A percentile compares a stretch with the other conserved stretches of the same genome.
phyloP scores from a whole-genome alignment of 2,797 vertebrate genomes.

The Oryzias dopingdopingensis region DNA sequence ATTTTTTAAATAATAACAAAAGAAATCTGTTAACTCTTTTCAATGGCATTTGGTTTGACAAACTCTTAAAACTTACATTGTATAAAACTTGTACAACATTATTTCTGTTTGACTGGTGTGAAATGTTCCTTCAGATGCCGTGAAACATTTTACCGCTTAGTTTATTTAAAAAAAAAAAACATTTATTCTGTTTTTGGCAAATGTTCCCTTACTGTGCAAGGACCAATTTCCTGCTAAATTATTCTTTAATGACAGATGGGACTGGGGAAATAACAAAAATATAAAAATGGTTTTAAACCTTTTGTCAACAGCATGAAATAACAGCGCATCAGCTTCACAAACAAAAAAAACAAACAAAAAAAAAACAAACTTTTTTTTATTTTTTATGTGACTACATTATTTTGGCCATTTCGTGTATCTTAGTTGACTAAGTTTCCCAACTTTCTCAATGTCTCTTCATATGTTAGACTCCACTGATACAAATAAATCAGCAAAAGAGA shows the following conservation, averaged over 20 bases:
- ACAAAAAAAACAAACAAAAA: too few species aligned
- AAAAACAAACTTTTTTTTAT: too few species aligned
- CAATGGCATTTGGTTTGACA: too few species aligned
- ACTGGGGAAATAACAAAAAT: slow-evolving; percentile 14
- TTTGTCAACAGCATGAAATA: background rate
- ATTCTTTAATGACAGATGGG: slow-evolving; percentile 11
- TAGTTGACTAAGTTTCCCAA: background rate
- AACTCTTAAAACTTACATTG: too few species aligned
- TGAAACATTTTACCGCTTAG: slow-evolving; percentile 22
- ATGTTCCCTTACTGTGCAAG: slow-evolving; percentile 19
- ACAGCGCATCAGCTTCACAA: too few species aligned
- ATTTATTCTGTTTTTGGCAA: slow-evolving; percentile 10
- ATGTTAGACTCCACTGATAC: background rate
- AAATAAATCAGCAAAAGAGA: background rate
- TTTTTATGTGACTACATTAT: background rate
- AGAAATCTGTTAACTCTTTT: too few species aligned
- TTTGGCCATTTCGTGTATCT: background rate
- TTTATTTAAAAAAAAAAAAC: slow-evolving; percentile 25
- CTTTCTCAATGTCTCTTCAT: background rate
- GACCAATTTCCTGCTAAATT: slow-evolving; percentile 14
- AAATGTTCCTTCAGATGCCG: slow-evolving; percentile 25
- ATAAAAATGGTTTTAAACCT: background rate
- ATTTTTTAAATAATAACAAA: too few species aligned
- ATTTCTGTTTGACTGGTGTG: slow-evolving; percentile 23
- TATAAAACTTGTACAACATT: background rate